Conservation (phyloP, 2,888 invertebrate genomes). For the Eueremaeus valkanovi region DNA sequence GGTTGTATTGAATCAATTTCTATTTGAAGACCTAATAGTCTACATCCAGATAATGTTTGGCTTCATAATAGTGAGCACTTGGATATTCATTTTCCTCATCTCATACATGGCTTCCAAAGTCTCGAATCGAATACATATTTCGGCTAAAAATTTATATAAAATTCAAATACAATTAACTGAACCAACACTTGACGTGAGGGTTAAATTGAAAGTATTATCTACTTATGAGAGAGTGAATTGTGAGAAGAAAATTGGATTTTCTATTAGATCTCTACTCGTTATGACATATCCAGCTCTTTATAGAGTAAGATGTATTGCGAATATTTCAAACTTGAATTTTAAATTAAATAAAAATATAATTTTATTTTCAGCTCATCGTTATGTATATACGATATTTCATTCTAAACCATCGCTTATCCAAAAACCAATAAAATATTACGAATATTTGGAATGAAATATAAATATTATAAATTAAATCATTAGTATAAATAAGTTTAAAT, state of each 20-base stretch:
- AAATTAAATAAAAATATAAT: background rate
- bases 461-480: too few relatives aligned
- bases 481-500: too few relatives aligned
- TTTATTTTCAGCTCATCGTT: background rate
- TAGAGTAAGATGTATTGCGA: background rate
- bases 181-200: background rate
- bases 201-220: background rate
- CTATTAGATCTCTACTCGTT: background rate
- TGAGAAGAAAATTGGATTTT: background rate
- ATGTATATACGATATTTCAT: background rate
- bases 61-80: background rate
- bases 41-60: background rate
- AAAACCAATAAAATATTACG: too few relatives aligned
- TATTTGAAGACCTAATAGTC: background rate
- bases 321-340: background rate
- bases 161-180: background rate
- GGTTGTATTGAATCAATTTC: background rate
- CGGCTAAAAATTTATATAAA: background rate
- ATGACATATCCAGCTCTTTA: background rate
- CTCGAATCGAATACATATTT: background rate
- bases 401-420: background rate
- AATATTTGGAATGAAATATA: too few relatives aligned
- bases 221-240: background rate
- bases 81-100: background rate
- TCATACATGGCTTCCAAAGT: background rate